Evolutionary conservation across 2,797 vertebrate species (phyloP), one percentile per base, ranked within the genome.

Genomic region (Merluccius polli): DNA sequence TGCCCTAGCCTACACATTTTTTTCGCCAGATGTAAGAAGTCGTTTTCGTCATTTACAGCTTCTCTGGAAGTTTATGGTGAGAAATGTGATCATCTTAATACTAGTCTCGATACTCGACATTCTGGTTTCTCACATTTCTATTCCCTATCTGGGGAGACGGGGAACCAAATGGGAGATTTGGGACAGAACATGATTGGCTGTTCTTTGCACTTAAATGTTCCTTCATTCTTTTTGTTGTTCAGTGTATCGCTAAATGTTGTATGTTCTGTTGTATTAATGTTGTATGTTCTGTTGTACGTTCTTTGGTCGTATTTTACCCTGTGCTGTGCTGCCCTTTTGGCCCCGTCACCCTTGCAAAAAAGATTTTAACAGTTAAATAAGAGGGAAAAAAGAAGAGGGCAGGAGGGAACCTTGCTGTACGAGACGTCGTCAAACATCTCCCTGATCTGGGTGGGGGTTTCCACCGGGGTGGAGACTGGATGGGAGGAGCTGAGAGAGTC

Each of bases 341-440:
- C 52, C 52, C 3, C 6, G 21, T 59, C 21, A n/a, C 52, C n/a
- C 52, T 21, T 21, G 21, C 13, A 44, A 52, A n/a, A 52, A 5
- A 1, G 15, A 44, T 16, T 44, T 44, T 44, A 1, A n/a, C n/a
- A n/a, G n/a, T 2, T 59, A 48, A 48, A 41, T 12, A 15, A 44
- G 8, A 5, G n/a, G 1, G 6, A 59, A 59, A 59, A 15, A 24
- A 44, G 41, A 13, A 44, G 41, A 15, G 41, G 41, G 41, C 41
- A 44, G 52, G 52, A 59, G 6, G 52, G 59, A 10, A 98, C 97
- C 96, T 98, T 98, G 15, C 95, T 93, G 38, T 98, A 98, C 1
- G 97, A 99, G 77, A 99, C 95, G 0, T 94, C 87, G 70, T 98
- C 97, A 79, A 98, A 98, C 95, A 98, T 97, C 90, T 98, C 96